Evolutionary conservation across 2,113 vertebrate genomes (phyloP).

Genomic region (Colossoma macropomum): DNA sequence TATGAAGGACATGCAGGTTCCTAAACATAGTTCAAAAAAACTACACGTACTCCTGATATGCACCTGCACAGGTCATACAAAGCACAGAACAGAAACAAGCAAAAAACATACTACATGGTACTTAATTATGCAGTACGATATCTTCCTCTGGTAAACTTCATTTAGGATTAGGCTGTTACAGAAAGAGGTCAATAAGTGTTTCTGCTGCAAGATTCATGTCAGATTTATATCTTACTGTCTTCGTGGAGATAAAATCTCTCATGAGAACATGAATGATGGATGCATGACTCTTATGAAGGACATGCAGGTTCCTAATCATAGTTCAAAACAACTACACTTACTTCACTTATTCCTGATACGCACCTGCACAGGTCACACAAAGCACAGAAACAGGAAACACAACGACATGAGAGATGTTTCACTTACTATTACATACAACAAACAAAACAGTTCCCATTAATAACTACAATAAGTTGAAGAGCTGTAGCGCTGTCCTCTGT

Average conservation of each 20-base stretch:
- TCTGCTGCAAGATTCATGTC: no score
- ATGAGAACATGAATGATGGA: background rate
- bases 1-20: conserved; percentile 12
- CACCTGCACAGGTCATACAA: conserved; percentile 37
- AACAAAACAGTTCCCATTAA: background rate
- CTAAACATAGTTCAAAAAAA: background rate
- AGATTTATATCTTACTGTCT: no score
- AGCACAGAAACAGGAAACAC: background rate
- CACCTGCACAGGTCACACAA: conserved; percentile 37
- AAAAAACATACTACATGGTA: no score
- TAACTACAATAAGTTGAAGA: background rate
- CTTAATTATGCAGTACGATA: no score
- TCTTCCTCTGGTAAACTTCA: no score
- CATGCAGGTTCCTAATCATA: conserved; percentile 8
- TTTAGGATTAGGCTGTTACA: no score
- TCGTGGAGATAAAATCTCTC: no score
- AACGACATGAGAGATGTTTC: background rate
- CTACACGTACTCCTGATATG: conserved; percentile 44
- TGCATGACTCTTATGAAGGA: background rate
- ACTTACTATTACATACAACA: background rate
- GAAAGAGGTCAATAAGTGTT: no score
- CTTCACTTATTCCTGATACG: conserved; percentile 45
- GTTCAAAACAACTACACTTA: background rate
- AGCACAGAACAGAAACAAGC: background rate
- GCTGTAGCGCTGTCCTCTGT: no score